These are phyloP conservation scores for Chymomyza costata DNA, from an alignment of 1,140 invertebrate species.

Conservation along the genomic window DNA sequence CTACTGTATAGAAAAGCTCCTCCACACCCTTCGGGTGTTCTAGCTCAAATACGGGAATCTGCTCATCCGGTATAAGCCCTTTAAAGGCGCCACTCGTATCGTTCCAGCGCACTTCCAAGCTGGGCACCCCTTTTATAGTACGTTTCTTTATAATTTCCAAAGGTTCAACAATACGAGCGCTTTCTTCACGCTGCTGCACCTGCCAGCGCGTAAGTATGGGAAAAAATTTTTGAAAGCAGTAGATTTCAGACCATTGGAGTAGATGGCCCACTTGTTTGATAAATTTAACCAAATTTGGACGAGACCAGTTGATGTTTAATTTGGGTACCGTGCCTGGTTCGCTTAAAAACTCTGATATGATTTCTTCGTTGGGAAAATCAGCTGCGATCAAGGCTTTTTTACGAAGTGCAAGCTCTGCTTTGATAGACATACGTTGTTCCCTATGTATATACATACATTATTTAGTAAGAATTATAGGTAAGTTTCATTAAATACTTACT, in stretches of 20 bases:
- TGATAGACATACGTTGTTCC: slow-evolving; percentile 78
- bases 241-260: slow-evolving; percentile 84
- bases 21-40: slow-evolving; percentile 75
- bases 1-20: slow-evolving; percentile 80
- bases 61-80: slow-evolving; percentile 78
- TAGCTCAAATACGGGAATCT: slow-evolving; percentile 69
- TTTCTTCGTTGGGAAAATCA: slow-evolving; percentile 83
- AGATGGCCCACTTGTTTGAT: slow-evolving; percentile 81
- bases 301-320: slow-evolving; percentile 79
- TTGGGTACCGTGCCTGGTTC: slow-evolving; percentile 76
- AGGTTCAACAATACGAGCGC: slow-evolving; percentile 58
- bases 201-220: slow-evolving; percentile 85
- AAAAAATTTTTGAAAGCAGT: slow-evolving; percentile 86
- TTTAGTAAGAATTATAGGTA: neutral
- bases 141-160: slow-evolving; percentile 78
- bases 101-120: slow-evolving; percentile 84
- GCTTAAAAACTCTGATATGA: slow-evolving; percentile 85
- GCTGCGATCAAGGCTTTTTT: slow-evolving; percentile 81
- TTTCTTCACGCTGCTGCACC: slow-evolving; percentile 37
- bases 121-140: slow-evolving; percentile 75
- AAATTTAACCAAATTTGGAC: slow-evolving; percentile 83
- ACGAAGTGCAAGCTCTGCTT: slow-evolving; percentile 82
- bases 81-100: slow-evolving; percentile 78
- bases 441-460: slow-evolving; percentile 69
- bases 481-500: slow-evolving; percentile 71